Evolutionary conservation across 2,113 vertebrate species (phyloP).

Genomic region (Malaclemys terrapin): DNA sequence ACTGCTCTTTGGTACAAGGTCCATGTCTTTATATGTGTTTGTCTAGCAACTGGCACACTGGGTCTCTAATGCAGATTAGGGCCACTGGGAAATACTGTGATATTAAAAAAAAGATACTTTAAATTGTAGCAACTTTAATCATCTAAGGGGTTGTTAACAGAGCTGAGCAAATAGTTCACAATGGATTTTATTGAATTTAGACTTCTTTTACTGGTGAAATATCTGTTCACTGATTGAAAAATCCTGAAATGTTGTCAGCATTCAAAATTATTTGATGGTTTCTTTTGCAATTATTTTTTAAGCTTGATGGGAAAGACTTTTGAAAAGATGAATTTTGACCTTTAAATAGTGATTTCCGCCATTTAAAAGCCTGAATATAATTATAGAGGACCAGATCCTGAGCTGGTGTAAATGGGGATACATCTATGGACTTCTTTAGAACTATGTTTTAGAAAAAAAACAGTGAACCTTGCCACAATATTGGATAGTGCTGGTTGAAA

Average conservation of each 20-base stretch:
- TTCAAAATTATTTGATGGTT: not conserved
- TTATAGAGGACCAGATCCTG: not conserved
- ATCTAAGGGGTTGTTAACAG: not conserved
- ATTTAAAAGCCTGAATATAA: not conserved
- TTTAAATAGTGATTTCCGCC: not conserved
- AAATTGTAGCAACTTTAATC: not conserved
- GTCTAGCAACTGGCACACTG: not conserved
- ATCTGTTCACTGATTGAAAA: not conserved
- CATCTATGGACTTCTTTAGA: not conserved
- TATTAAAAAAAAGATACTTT: not conserved
- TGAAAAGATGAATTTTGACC: not conserved
- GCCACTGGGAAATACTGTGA: not conserved
- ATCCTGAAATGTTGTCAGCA: rapidly evolving
- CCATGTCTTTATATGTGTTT: not conserved
- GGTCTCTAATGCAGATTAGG: not conserved
- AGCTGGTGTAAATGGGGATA: not conserved
- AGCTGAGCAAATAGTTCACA: not conserved
- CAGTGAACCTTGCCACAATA: not conserved
- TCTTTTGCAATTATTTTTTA: not conserved
- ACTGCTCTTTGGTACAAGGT: not conserved
- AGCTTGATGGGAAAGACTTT: not conserved
- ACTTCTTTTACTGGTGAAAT: not conserved
- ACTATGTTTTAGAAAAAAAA: not conserved
- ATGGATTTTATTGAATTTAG: not conserved
- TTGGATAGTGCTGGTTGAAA: not conserved